Percentiles rank a stretch among this genome's conserved stretches.
These are phyloP conservation scores for Sylvia borin DNA, from an alignment of 2,797 vertebrate species.

Conservation along the genomic window DNA sequence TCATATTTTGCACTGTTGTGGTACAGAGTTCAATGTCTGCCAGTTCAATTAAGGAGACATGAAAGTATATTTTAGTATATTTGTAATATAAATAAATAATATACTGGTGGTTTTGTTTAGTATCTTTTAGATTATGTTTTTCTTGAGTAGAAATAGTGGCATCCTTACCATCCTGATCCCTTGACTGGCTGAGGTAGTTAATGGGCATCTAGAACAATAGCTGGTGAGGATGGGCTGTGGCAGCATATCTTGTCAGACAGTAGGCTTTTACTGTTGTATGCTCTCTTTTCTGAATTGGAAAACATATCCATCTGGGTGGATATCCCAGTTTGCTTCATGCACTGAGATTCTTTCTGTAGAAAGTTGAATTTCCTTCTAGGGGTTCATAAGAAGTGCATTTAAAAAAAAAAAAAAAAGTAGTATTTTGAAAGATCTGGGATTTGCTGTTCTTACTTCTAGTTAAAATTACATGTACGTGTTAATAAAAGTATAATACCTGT, in stretches of 20 bases:
- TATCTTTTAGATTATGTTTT: not conserved
- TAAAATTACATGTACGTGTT: not conserved
- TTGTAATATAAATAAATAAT: not conserved
- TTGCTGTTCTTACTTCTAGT: not conserved
- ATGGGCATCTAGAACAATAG: not conserved
- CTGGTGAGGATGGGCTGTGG: not conserved
- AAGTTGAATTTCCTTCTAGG: not conserved
- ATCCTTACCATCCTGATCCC: not conserved
- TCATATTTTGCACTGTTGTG: not conserved
- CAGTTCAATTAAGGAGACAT: not conserved
- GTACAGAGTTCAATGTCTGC: not conserved
- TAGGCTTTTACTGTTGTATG: not conserved
- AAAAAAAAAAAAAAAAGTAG: not conserved
- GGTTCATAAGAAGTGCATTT: not conserved
- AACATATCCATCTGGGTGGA: not conserved
- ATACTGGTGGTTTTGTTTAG: not conserved
- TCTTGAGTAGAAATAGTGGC: not conserved
- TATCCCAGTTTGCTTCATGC: not conserved
- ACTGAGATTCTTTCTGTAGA: not conserved
- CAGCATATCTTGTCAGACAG: not conserved
- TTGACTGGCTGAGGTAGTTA: not conserved
- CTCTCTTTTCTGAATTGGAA: not conserved
- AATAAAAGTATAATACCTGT: not conserved
- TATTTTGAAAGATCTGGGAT: not conserved
- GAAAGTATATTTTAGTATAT: not conserved